Percentiles rank a stretch among this genome's conserved stretches.
These are phyloP conservation scores for Andricus quercusramuli DNA, from an alignment of 2,888 invertebrate species.

Conservation along the genomic window DNA sequence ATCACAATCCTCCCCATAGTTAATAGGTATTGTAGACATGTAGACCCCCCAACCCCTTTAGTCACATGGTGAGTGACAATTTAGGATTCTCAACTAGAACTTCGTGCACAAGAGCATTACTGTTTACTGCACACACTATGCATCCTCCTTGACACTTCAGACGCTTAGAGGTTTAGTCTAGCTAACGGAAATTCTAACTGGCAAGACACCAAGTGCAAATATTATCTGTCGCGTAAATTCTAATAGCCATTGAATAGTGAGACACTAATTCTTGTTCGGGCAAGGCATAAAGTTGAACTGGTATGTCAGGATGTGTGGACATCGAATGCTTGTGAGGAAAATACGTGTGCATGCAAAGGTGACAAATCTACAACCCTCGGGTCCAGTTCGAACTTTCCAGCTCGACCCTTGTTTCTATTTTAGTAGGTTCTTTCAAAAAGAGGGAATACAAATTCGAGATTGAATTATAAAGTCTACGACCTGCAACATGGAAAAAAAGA, in stretches of 20 bases:
- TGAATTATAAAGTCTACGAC: too few species aligned
- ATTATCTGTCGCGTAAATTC: slow-evolving; percentile 2
- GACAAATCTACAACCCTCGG: slow-evolving; percentile 16
- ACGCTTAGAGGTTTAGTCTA: slow-evolving; percentile 7
- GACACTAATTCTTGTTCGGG: slow-evolving; percentile 8
- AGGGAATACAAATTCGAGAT: too few species aligned
- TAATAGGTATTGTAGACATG: slow-evolving; percentile 14
- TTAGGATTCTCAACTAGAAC: neutral
- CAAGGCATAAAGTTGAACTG: slow-evolving; percentile 11
- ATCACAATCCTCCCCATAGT: slow-evolving; percentile 6
- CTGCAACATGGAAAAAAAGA: too few species aligned
- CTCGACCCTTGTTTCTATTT: neutral
- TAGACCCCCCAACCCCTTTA: neutral
- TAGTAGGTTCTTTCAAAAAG: too few species aligned
- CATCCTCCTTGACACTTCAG: neutral
- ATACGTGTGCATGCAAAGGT: slow-evolving; percentile 36
- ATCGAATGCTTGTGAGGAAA: slow-evolving; percentile 30
- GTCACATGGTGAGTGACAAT: slow-evolving; percentile 16
- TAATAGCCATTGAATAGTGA: slow-evolving; percentile 24
- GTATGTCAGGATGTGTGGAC: slow-evolving; percentile 26
- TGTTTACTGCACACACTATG: neutral
- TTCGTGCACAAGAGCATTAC: neutral
- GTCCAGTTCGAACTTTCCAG: neutral
- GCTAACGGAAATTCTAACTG: slow-evolving; percentile 27
- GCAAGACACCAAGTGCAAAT: slow-evolving; percentile 29